phyloP scores from a whole-genome alignment of 2,113 vertebrate genomes.

The Telmatochromis sp. region DNA sequence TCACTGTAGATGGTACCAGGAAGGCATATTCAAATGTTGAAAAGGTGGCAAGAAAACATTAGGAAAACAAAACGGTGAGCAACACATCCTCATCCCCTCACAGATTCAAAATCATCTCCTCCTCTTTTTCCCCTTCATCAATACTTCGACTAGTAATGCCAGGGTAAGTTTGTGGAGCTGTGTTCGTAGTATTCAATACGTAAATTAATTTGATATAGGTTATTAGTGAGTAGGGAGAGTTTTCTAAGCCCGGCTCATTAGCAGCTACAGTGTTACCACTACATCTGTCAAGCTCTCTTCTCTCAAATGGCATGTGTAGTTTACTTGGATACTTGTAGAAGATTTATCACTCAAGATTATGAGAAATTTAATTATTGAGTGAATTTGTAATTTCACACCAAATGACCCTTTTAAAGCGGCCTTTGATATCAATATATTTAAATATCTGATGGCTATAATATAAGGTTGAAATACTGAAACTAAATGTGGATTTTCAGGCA shows the following conservation, averaged over 20 bases:
- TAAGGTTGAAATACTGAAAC: neutral
- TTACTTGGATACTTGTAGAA: neutral
- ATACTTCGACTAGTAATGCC: neutral
- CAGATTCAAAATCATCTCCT: neutral
- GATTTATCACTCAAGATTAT: neutral
- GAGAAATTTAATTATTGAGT: neutral
- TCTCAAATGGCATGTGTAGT: neutral
- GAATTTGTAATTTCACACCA: neutral
- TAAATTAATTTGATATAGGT: neutral
- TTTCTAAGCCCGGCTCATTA: neutral
- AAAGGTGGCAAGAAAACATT: neutral
- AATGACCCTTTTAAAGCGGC: neutral
- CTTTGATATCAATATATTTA: neutral
- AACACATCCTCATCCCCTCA: neutral
- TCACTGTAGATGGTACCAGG: neutral
- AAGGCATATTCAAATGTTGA: neutral
- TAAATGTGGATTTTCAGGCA: neutral
- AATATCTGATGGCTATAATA: neutral
- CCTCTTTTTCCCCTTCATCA: neutral
- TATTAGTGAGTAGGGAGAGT: neutral
- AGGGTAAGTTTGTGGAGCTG: neutral
- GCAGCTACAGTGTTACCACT: neutral
- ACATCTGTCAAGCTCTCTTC: neutral
- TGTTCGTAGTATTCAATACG: neutral
- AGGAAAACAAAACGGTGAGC: neutral